Evolutionary conservation across 2,888 invertebrate genomes (phyloP), one percentile per base, ranked within the genome.

Genomic region (Melieria crassipennis): DNA sequence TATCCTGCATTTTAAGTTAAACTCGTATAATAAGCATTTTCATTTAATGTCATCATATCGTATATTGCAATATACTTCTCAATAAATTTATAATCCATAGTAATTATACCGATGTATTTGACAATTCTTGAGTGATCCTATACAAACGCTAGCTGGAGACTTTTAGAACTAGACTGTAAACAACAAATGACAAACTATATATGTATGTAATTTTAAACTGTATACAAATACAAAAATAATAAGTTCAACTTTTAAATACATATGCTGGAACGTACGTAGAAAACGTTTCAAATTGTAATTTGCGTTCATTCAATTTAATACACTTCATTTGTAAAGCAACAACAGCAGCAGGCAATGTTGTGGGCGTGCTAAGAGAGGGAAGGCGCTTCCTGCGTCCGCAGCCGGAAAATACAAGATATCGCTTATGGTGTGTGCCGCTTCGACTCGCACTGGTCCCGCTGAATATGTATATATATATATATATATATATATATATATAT

Each of bases 201-300:
- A 30, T 30, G 30, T 30, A 30, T 30, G 30, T 30, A 30, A 48
- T 47, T 50, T 60, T 60, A 45, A 67, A 67, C 61, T 60, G 50
- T 67, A 47, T 67, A 67, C 60, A 67, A 67, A 67, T 57, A 67
- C 13, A 43, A 55, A 9, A 65, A 52, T 46, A 66, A 43, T 42
- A 50, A 46, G 10, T 56, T 46, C 3, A 7, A 56, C 9, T 52
- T 67, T 61, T 16, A 67, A 60, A 60, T n/a, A 11, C 13, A 67
- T 60, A 58, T 67, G 46, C 60, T 10, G 47, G 7, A 45, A 52
- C 60, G 67, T 60, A 67, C 67, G 67, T 61, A 45, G 60, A 67
- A 58, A 67, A 30, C 30, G 30, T 30, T 30, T 30, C 30, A 30
- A 30, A 30, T 30, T 52, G 47, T 10, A 60, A 52, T 45, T 61